Evolutionary conservation across 2,113 vertebrate species (phyloP).

Genomic region (Dicrurus megarhynchus): DNA sequence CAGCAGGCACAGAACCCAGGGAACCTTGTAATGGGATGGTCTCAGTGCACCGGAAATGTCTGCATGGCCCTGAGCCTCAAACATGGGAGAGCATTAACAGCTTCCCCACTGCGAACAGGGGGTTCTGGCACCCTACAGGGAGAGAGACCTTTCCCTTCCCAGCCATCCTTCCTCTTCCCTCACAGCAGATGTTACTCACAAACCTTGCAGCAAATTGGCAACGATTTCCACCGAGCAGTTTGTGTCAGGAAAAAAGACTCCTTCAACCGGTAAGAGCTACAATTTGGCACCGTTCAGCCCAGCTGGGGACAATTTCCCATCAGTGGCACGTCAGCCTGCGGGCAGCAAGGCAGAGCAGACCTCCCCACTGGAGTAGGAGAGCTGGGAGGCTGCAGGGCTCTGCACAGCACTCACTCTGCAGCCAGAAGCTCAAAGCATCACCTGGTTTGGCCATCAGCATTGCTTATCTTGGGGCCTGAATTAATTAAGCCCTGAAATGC

Average conservation of each 20-base stretch:
- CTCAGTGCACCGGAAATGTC: neutral
- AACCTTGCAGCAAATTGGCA: neutral
- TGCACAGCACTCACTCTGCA: neutral
- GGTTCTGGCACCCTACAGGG: neutral
- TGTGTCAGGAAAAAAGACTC: neutral
- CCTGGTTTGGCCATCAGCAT: accelerated
- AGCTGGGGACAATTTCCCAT: neutral
- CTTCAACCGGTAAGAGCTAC: neutral
- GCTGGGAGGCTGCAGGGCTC: neutral
- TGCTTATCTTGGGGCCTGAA: neutral
- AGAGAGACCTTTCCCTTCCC: neutral
- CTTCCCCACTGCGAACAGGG: neutral
- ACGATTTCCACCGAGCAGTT: neutral
- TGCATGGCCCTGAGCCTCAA: neutral
- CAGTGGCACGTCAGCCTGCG: neutral
- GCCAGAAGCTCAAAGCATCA: neutral
- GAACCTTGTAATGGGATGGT: neutral
- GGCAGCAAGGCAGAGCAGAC: neutral
- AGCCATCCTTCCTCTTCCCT: neutral
- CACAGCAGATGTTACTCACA: neutral
- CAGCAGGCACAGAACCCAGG: neutral
- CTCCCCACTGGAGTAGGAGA: neutral
- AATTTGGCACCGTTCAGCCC: neutral
- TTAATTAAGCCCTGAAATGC: neutral
- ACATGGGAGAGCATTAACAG: neutral